Evolutionary conservation across 2,888 invertebrate species (phyloP).

Genomic region (Ecdyonurus torrentis): DNA sequence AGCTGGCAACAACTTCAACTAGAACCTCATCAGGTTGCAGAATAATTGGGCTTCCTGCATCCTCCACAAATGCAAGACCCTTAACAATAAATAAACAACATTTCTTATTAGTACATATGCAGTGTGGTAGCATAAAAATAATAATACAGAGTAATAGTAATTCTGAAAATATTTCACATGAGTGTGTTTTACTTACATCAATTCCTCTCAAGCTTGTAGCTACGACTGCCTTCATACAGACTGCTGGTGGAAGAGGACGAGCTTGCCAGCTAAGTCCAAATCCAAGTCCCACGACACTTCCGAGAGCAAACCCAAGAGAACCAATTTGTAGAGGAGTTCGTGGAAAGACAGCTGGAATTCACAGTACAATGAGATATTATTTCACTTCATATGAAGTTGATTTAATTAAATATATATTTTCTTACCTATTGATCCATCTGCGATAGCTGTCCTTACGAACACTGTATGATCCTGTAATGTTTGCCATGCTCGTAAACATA

Average conservation of each 20-base stretch:
- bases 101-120: no score
- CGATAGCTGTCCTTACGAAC: not conserved
- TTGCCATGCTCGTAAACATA: not conserved
- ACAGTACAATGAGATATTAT: not conserved
- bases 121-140: not conserved
- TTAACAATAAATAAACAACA: slow-evolving; percentile 19
- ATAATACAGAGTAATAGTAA: not conserved
- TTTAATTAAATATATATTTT: not conserved
- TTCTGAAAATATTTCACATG: slow-evolving; percentile 17
- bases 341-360: slow-evolving; percentile 1
- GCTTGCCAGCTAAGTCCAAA: slow-evolving; percentile 20
- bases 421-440: not conserved
- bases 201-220: slow-evolving; percentile 24
- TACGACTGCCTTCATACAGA: slow-evolving; percentile 26
- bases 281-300: slow-evolving; percentile 23
- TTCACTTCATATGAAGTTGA: not conserved
- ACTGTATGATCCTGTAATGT: not conserved
- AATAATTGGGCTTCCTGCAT: slow-evolving; percentile 32
- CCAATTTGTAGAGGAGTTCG: slow-evolving; percentile 20
- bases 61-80: slow-evolving; percentile 36
- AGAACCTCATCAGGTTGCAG: slow-evolving; percentile 35
- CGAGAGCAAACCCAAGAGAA: slow-evolving; percentile 24
- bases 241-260: slow-evolving; percentile 17
- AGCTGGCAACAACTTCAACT: slow-evolving; percentile 41
- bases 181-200: slow-evolving; percentile 21